A percentile compares a stretch with the other conserved stretches of the same genome.
phyloP scores from a whole-genome alignment of 2,113 vertebrate species.

The Clarias batrachus region DNA sequence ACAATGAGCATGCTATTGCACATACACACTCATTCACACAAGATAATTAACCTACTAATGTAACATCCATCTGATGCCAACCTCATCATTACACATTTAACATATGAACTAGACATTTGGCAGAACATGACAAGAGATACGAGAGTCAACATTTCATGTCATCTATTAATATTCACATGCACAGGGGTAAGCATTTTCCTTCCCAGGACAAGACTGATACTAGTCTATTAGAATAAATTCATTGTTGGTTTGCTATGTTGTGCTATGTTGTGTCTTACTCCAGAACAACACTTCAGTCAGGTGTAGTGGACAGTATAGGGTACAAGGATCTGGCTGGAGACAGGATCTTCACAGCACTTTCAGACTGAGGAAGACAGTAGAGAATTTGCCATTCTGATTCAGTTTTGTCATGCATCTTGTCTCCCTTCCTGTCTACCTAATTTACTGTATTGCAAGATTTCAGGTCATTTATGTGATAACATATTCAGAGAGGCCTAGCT shows the following conservation, averaged over 20 bases:
- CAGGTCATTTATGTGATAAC: not conserved
- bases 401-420: not conserved
- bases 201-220: not conserved
- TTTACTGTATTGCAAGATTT: not conserved
- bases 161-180: not conserved
- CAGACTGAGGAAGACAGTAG: not conserved
- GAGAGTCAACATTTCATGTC: not conserved
- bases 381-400: not conserved
- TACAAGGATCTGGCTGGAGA: no score
- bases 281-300: not conserved
- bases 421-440: not conserved
- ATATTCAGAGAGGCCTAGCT: not conserved
- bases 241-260: not conserved
- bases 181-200: not conserved
- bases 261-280: not conserved
- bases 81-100: conserved; percentile 7
- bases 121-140: conserved; percentile 6
- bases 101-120: conserved; percentile 18
- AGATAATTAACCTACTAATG: conserved; percentile 23
- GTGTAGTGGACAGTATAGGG: no score
- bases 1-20: not conserved
- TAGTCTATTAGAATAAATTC: not conserved
- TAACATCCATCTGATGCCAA: not conserved
- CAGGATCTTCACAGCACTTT: not conserved
- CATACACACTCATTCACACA: conserved; percentile 9